These are phyloP conservation scores for Myotis vivesi DNA, from an alignment of 2,797 vertebrate species.

Conservation along the genomic window DNA sequence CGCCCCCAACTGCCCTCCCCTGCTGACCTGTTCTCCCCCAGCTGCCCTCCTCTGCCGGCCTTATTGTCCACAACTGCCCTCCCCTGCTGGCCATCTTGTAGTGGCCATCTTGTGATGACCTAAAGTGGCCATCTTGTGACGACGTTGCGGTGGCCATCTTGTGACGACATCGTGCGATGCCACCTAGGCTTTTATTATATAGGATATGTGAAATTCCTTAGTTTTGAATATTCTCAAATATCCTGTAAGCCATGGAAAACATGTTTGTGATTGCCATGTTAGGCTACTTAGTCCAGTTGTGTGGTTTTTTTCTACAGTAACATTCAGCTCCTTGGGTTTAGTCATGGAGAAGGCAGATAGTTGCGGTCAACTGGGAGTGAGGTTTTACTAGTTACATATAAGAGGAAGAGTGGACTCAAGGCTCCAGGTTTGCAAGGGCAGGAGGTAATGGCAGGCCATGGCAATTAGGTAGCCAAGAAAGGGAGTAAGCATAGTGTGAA, in stretches of 20 bases:
- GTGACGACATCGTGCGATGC: too few species aligned
- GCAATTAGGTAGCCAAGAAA: not conserved
- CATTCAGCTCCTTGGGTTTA: not conserved
- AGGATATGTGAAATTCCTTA: slow-evolving; percentile 54
- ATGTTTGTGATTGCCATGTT: slow-evolving; percentile 39
- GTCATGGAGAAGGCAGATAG: not conserved
- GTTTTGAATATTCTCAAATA: slow-evolving; percentile 54
- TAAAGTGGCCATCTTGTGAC: too few species aligned
- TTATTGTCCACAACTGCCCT: too few species aligned
- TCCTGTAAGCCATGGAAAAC: slow-evolving; percentile 44
- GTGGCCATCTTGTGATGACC: too few species aligned
- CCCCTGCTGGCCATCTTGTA: too few species aligned
- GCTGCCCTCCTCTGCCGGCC: too few species aligned
- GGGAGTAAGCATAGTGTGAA: not conserved
- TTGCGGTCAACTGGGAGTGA: not conserved
- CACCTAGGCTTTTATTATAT: too few species aligned
- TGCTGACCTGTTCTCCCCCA: too few species aligned
- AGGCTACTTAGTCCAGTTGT: not conserved
- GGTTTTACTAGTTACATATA: not conserved
- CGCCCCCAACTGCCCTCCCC: too few species aligned
- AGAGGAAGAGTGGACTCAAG: not conserved
- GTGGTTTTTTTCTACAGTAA: not conserved
- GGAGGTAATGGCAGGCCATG: not conserved
- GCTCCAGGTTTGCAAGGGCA: not conserved
- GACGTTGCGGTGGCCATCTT: too few species aligned